Conservation (phyloP, 2,113 vertebrate genomes). For the Oryzias curvinotus region DNA sequence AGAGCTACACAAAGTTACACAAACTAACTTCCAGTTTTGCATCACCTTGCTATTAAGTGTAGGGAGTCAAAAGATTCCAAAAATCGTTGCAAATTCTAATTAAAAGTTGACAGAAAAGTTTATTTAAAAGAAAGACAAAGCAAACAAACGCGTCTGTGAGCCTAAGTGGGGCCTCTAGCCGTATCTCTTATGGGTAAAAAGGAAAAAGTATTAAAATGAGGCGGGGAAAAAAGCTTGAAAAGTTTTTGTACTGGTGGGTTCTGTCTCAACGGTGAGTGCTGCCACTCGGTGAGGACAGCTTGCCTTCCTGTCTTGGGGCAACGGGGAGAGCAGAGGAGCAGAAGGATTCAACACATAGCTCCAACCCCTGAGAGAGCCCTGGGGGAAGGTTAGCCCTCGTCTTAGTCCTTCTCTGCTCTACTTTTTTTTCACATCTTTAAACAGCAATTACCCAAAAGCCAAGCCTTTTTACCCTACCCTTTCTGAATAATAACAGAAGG, state of each 20-base stretch:
- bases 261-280: constrained; percentile 37
- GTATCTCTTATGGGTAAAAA: constrained; percentile 32
- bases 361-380: constrained; percentile 67
- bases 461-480: constrained; percentile 30
- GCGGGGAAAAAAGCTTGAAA: constrained; percentile 24
- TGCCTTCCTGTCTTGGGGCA: constrained; percentile 66
- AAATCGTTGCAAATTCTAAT: constrained; percentile 22
- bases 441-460: constrained; percentile 62
- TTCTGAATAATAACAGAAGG: constrained; percentile 44
- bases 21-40: constrained; percentile 34
- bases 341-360: constrained; percentile 37
- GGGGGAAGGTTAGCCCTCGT: constrained; percentile 70
- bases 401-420: constrained; percentile 28
- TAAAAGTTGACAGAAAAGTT: constrained; percentile 33
- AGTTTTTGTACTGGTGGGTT: constrained; percentile 41
- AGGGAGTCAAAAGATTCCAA: constrained; percentile 19
- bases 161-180: constrained; percentile 26
- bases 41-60: constrained; percentile 33
- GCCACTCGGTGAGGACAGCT: constrained; percentile 49
- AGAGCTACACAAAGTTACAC: constrained; percentile 36
- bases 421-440: constrained; percentile 43
- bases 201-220: constrained; percentile 32
- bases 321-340: constrained; percentile 47
- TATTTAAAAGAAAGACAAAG: constrained; percentile 39
- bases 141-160: constrained; percentile 46